phyloP scores from a whole-genome alignment of 1,140 invertebrate species.

The Monomorium pharaonis region DNA sequence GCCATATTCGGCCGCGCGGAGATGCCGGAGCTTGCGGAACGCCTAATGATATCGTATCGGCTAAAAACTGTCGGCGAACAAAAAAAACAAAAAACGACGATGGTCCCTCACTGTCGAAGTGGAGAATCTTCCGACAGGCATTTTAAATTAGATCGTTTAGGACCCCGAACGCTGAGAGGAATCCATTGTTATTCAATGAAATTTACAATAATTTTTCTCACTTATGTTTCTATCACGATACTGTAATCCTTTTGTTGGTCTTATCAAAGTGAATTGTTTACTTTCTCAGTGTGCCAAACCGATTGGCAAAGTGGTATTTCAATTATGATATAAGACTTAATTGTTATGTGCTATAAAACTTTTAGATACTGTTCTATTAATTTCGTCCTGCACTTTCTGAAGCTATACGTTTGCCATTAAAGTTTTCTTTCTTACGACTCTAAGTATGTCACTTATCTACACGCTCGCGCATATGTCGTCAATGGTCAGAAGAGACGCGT shows the following conservation, averaged over 20 bases:
- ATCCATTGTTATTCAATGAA: background rate
- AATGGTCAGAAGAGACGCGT: slow-evolving; percentile 12
- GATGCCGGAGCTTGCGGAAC: slow-evolving; percentile 21
- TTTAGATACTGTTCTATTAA: background rate
- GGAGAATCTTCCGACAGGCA: background rate
- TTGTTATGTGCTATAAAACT: background rate
- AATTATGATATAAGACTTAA: background rate
- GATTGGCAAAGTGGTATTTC: background rate
- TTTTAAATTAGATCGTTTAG: background rate
- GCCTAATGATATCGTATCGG: slow-evolving; percentile 14
- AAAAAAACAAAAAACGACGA: slow-evolving; percentile 1
- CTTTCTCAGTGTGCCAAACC: background rate
- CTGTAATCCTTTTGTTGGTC: background rate
- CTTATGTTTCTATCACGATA: background rate
- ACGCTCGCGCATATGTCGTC: slow-evolving; percentile 25
- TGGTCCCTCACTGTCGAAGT: background rate
- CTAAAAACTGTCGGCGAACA: too few species aligned
- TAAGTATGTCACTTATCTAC: background rate
- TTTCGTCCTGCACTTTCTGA: background rate
- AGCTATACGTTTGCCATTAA: background rate
- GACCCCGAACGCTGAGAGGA: background rate
- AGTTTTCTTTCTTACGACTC: background rate
- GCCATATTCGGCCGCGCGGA: slow-evolving; percentile 6
- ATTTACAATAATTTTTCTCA: background rate
- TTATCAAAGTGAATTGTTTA: background rate